These are phyloP conservation scores for Diorhabda carinulata DNA, from an alignment of 1,140 invertebrate species.

Conservation along the genomic window DNA sequence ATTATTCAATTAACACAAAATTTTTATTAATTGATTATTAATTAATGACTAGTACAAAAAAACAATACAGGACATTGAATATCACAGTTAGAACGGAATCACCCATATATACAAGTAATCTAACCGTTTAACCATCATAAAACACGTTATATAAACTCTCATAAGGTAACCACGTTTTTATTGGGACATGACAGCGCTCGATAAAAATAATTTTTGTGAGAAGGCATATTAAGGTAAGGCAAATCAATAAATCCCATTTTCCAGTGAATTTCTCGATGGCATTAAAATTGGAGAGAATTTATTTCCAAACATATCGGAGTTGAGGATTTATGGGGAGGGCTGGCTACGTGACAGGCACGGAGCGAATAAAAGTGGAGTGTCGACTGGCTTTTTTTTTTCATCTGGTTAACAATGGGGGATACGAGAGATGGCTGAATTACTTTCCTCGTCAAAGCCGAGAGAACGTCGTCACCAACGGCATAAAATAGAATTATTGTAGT, in stretches of 20 bases:
- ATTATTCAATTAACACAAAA: no score
- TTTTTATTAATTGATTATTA: no score
- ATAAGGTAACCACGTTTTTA: not conserved
- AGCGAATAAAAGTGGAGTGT: constrained; percentile 2
- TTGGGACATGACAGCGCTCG: not conserved
- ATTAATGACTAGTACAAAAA: no score
- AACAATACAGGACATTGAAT: no score
- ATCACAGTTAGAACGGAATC: no score
- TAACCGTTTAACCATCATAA: not conserved
- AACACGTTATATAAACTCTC: not conserved
- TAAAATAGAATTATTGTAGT: constrained; percentile 3
- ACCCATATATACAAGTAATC: no score
- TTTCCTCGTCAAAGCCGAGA: not conserved
- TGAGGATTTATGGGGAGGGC: constrained; percentile 1
- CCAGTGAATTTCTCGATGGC: constrained; percentile 1
- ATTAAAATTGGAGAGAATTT: constrained; percentile 3
- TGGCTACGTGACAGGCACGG: constrained; percentile 1
- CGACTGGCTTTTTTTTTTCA: not conserved
- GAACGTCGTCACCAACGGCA: not conserved
- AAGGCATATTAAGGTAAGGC: not conserved
- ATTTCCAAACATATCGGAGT: constrained; percentile 2
- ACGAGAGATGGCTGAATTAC: constrained; percentile 1
- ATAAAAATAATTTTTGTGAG: constrained; percentile 1
- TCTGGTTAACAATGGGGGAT: constrained; percentile 1
- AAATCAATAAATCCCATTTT: not conserved